Evolutionary conservation across 2,113 vertebrate genomes (phyloP).

Genomic region (Lampris megalopsis): DNA sequence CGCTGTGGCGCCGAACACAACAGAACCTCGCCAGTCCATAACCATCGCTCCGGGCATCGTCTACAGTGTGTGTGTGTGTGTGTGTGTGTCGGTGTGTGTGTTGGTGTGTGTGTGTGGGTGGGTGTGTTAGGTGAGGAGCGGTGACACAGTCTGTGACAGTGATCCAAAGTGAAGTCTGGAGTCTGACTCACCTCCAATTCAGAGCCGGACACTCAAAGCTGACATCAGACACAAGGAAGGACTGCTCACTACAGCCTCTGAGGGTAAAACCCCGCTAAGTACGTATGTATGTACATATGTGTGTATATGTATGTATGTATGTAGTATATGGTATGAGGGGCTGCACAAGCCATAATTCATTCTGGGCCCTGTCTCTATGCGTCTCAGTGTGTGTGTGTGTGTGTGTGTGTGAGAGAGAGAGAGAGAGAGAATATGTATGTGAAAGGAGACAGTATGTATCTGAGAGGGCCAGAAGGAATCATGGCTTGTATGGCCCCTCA

Average conservation of each 20-base stretch:
- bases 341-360: no score
- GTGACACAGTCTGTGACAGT: constrained; percentile 60
- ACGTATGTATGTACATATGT: no score
- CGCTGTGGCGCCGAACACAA: constrained; percentile 46
- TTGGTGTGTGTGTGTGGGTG: constrained; percentile 20
- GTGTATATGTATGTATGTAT: no score
- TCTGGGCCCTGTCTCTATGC: no score
- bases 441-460: no score
- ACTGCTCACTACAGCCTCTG: constrained; percentile 42
- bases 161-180: constrained; percentile 67
- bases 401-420: no score
- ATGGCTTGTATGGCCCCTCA: no score
- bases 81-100: constrained; percentile 17
- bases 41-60: constrained; percentile 55
- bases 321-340: no score
- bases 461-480: no score
- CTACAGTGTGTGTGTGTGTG: constrained; percentile 24
- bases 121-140: constrained; percentile 24
- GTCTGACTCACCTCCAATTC: constrained; percentile 74
- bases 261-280: constrained; percentile 58
- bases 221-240: constrained; percentile 55
- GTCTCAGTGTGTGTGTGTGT: no score
- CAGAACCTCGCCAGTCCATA: constrained; percentile 57
- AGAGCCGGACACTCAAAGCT: constrained; percentile 54
- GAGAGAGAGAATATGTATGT: no score